phyloP scores from a whole-genome alignment of 2,113 vertebrate species.

The Myiagra hebetior region DNA sequence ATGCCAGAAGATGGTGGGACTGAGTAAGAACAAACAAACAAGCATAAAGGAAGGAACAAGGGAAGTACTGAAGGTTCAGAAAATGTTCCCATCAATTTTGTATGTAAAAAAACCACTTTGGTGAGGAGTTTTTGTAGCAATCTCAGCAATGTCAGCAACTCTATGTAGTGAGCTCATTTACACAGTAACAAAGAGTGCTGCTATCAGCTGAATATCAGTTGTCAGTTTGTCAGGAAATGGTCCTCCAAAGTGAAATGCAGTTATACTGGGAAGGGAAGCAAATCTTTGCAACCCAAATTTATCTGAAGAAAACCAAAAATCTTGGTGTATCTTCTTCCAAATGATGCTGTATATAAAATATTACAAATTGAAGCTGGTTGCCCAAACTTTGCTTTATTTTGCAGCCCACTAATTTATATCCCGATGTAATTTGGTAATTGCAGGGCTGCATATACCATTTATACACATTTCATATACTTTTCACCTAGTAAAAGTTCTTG shows the following conservation, averaged over 20 bases:
- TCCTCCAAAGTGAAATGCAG: neutral
- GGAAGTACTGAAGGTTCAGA: neutral
- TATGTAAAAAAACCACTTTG: neutral
- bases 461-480: neutral
- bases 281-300: neutral
- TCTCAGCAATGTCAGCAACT: neutral
- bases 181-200: neutral
- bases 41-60: neutral
- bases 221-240: neutral
- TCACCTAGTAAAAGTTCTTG: neutral
- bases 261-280: neutral
- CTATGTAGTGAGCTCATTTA: neutral
- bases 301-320: neutral
- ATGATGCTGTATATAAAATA: neutral
- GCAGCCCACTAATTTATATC: neutral
- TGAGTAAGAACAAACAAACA: constrained; percentile 3
- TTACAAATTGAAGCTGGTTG: neutral
- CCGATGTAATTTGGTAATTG: neutral
- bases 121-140: neutral
- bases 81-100: neutral
- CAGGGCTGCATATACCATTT: neutral
- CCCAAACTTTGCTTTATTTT: neutral
- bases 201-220: neutral
- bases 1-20: constrained; percentile 4
- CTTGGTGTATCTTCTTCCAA: neutral